Evolutionary conservation across 2,888 invertebrate genomes (phyloP), one percentile per base, ranked within the genome.

Genomic region (Mesodorylaimus sp.): DNA sequence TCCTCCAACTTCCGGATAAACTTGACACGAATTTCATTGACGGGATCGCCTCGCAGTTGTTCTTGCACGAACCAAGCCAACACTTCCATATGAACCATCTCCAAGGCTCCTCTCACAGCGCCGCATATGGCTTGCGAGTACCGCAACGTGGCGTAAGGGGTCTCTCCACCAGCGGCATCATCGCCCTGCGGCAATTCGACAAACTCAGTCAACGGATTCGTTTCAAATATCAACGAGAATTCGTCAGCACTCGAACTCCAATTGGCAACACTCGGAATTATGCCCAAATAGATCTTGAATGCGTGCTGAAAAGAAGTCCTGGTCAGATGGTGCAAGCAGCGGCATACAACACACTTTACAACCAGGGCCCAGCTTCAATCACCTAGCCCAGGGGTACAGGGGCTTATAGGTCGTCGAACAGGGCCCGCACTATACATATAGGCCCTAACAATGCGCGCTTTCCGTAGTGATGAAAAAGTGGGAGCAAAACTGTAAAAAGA

Each of bases 1-100:
- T 97, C 97, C 73, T 95, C 93, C 64, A 97, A 73, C 67, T 87
- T 77, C 66, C 88, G 81, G 54, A 91, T 80, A 68, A 89, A 95
- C 67, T 91, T 89, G 2, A 97, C 80, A 62, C 89, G 75, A 23
- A 99, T 73, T 73, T 97, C 97, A 23, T 93, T 97, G 29, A 80
- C 78, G 56, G 79, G 77, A 67, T 95, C 93, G 44, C 91, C 93
- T 72, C 88, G 89, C 47, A 95, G 69, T 62, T 87, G 87, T 69
- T 95, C 93, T 76, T 89, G 78, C 1, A 84, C 80, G 73, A 95
- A 88, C 82, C 84, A 86, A 59, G 84, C 81, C 61, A 83, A 81
- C 3, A 93, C 84, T 70, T 95, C 93, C 66, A 95, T 76, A 67
- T 95, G 93, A 1, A 95, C 91, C 88, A 97, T 97, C 75, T 97